Evolutionary conservation across 2,888 invertebrate species (phyloP), one percentile per base, ranked within the genome.

Genomic region (Unio pictorum): DNA sequence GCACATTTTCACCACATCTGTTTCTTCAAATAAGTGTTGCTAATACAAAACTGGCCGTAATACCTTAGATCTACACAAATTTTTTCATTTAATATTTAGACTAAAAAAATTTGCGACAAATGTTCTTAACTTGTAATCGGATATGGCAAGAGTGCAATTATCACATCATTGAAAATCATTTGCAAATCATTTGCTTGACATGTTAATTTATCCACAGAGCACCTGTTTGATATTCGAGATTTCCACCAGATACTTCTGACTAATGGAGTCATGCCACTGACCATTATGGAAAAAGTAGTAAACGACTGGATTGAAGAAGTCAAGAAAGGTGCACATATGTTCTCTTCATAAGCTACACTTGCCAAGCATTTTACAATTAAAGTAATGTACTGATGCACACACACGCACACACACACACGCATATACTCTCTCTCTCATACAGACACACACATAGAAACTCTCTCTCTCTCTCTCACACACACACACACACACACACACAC

Each of bases 201-300:
- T 57, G 18, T 20, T 56, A 23, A 28, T 63, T 68, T 34, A 61
- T 69, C 54, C 74, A 15, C 71, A 85, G 84, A 83, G 6, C 54
- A 75, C 11, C 67, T 71, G 17, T 90, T 89, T 78, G 84, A 89
- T 69, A 71, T 88, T 28, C 74, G 78, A 28, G 84, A 87, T 11
- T 90, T 90, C 77, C 89, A 90, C 73, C 81, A 87, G 2, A 81
- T 84, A n/a, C 72, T 89, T 20, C 72, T 90, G 61, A 73, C 80
- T 61, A 80, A 79, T 45, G 88, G 85, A n/a, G 71, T 83, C 20
- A 81, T 84, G 56, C 87, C 89, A 0, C 68, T 90, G 61, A 68
- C 75, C 18, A 67, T 88, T n/a, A 73, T 90, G 45, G 88, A 89
- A 67, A 74, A 79, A 3, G 64, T 81, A 11, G 71, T 85, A 1